Percentiles rank a stretch among this genome's conserved stretches.
Conservation (phyloP, 2,797 vertebrate species). For the Gymnothorax javanicus region DNA sequence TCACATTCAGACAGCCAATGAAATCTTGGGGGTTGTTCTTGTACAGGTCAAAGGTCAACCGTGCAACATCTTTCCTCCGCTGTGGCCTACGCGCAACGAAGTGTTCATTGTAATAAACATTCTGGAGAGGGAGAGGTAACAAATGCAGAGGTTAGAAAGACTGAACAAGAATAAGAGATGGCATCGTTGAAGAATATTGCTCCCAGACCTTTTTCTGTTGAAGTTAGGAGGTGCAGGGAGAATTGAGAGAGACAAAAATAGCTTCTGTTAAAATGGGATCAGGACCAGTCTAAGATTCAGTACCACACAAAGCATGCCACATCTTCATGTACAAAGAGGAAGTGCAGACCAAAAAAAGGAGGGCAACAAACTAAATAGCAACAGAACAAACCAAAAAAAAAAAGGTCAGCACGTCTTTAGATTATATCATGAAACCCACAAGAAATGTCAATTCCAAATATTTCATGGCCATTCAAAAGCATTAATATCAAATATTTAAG, state of each 20-base stretch:
- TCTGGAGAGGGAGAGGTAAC: constrained; percentile 50
- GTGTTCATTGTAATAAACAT: constrained; percentile 52
- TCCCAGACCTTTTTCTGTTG: neutral
- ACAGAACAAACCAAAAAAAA: neutral
- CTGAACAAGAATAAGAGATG: neutral
- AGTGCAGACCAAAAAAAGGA: neutral
- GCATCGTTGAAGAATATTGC: neutral
- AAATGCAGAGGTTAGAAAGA: neutral
- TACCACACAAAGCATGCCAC: neutral
- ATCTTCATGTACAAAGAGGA: neutral
- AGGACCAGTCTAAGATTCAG: neutral
- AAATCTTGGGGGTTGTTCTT: constrained; percentile 88
- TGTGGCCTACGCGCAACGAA: constrained; percentile 52
- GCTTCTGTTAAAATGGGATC: neutral
- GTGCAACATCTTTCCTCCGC: constrained; percentile 84
- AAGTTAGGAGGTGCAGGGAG: neutral
- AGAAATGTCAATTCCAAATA: neutral
- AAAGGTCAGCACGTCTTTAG: neutral
- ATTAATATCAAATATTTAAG: neutral
- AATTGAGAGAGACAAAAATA: neutral
- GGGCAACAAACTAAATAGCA: neutral
- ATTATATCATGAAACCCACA: neutral
- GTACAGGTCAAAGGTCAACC: constrained; percentile 88
- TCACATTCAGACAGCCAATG: constrained; percentile 87
- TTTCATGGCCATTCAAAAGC: neutral